Conservation (phyloP, 2,797 vertebrate genomes). For the Propithecus deckenii region DNA sequence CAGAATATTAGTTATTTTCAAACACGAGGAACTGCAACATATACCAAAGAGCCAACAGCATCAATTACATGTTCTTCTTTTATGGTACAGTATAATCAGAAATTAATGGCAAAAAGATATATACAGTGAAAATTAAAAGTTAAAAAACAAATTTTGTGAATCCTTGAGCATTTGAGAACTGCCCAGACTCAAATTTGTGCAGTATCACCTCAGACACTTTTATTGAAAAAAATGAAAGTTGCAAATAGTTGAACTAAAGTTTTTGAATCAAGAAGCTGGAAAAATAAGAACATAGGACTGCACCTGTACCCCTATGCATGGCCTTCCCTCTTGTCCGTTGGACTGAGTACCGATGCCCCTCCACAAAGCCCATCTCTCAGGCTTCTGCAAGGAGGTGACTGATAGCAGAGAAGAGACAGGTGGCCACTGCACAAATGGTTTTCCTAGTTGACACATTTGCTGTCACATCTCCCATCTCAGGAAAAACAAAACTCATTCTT, state of each 20-base stretch:
- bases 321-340: neutral
- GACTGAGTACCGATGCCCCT: neutral
- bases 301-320: too few relatives aligned
- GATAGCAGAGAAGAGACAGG: neutral
- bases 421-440: accelerated
- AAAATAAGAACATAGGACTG: neutral
- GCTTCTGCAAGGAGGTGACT: neutral
- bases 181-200: neutral
- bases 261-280: conserved; percentile 34
- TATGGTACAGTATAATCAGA: neutral
- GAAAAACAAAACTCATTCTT: neutral
- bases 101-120: neutral
- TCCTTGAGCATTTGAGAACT: neutral
- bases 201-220: neutral
- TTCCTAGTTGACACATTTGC: neutral
- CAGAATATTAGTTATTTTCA: neutral
- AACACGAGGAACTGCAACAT: neutral
- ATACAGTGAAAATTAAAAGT: neutral
- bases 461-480: neutral
- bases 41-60: neutral
- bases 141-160: neutral
- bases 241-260: neutral
- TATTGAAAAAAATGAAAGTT: neutral
- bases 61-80: neutral
- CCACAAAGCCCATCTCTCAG: neutral